These are phyloP conservation scores for Pangasianodon hypophthalmus DNA, from an alignment of 2,113 vertebrate genomes.

Conservation along the genomic window DNA sequence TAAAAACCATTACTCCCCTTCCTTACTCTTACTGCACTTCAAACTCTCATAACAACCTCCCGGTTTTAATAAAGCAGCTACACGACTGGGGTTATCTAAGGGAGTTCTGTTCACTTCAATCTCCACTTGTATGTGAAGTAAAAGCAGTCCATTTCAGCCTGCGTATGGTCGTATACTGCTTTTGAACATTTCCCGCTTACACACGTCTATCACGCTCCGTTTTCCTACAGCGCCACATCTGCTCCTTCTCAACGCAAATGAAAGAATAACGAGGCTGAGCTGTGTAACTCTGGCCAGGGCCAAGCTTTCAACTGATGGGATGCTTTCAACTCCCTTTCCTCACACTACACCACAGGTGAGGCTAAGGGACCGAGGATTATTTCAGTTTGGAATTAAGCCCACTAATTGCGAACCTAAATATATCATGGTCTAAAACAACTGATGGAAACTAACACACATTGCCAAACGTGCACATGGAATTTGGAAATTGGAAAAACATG, in stretches of 20 bases:
- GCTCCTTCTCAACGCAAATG: constrained; percentile 46
- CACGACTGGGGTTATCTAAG: constrained; percentile 29
- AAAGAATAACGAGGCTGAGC: constrained; percentile 57
- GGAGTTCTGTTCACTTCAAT: constrained; percentile 20
- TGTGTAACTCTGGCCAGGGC: constrained; percentile 33
- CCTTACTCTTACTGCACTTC: constrained; percentile 10
- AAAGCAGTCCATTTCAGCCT: background rate
- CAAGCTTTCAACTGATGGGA: background rate
- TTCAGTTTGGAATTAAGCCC: constrained; percentile 44
- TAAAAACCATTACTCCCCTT: constrained; percentile 26
- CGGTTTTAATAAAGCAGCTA: constrained; percentile 48
- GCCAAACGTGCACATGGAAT: constrained; percentile 4
- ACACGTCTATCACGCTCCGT: constrained; percentile 26
- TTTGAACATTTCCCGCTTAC: constrained; percentile 28
- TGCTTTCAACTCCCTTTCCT: constrained; percentile 25
- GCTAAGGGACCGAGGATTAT: background rate
- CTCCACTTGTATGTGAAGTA: constrained; percentile 13
- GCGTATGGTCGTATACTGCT: constrained; percentile 11
- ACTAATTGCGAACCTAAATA: constrained; percentile 62
- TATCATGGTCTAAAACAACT: background rate
- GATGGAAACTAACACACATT: background rate
- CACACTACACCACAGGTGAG: constrained; percentile 16
- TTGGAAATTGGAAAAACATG: constrained; percentile 26
- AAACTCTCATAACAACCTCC: constrained; percentile 22
- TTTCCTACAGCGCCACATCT: constrained; percentile 43